A percentile compares a stretch with the other conserved stretches of the same genome.
phyloP scores from a whole-genome alignment of 2,113 vertebrate genomes.

The Leptosomus discolor region DNA sequence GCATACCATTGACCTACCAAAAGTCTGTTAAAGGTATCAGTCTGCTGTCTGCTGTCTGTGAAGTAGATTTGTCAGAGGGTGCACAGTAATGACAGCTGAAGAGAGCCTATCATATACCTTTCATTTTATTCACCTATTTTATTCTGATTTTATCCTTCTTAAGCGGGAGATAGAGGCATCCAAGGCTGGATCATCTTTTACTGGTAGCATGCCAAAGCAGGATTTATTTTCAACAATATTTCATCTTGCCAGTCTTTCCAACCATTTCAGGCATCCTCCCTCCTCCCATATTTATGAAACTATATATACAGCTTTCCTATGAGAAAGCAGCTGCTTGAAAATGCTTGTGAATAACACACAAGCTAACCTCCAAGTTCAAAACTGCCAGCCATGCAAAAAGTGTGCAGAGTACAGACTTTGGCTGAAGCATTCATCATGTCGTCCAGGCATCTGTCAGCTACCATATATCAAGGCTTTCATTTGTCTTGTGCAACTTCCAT shows the following conservation, averaged over 20 bases:
- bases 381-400: background rate
- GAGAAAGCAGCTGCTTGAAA: constrained; percentile 33
- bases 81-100: background rate
- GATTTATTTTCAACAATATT: constrained; percentile 55
- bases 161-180: background rate
- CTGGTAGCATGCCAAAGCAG: constrained; percentile 13
- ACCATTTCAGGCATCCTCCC: constrained; percentile 4
- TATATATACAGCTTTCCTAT: constrained; percentile 32
- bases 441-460: background rate
- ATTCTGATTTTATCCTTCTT: background rate
- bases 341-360: background rate
- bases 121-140: constrained; percentile 1
- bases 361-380: background rate
- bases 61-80: background rate
- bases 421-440: background rate
- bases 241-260: constrained; percentile 37
- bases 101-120: background rate
- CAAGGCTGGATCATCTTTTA: background rate
- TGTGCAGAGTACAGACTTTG: background rate
- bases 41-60: background rate
- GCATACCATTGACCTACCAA: background rate
- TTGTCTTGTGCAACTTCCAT: background rate
- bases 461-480: background rate
- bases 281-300: background rate
- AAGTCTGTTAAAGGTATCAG: background rate